Evolutionary conservation across 2,888 invertebrate species (phyloP).

Genomic region (Lasioglossum calceatum): DNA sequence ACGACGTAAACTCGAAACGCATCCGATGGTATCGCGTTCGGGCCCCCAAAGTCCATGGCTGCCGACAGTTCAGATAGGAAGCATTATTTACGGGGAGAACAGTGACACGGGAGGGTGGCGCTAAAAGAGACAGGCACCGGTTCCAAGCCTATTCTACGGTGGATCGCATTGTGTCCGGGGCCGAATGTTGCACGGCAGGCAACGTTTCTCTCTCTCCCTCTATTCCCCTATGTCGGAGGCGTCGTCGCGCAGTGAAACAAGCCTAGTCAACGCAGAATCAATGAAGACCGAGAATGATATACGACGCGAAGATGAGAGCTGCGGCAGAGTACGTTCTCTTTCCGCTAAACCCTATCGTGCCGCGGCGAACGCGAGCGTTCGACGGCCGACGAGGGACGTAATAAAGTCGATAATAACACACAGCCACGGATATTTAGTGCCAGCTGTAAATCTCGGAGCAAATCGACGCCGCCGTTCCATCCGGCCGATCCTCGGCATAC

Average conservation of each 20-base stretch:
- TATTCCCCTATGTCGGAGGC: constrained; percentile 12
- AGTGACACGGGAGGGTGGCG: constrained; percentile 40
- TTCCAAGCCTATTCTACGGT: constrained; percentile 36
- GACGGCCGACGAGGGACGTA: constrained; percentile 76
- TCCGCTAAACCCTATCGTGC: constrained; percentile 78
- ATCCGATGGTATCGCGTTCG: constrained; percentile 51
- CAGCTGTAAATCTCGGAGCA: constrained; percentile 80
- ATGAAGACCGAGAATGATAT: constrained; percentile 78
- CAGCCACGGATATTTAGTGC: constrained; percentile 81
- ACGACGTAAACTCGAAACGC: constrained; percentile 41
- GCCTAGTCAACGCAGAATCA: constrained; percentile 72
- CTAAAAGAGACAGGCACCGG: constrained; percentile 53
- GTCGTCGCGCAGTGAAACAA: constrained; percentile 29
- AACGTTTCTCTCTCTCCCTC: background rate
- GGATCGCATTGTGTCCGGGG: constrained; percentile 55
- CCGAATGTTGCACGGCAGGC: constrained; percentile 40
- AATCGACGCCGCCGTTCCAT: constrained; percentile 79
- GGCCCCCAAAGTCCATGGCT: constrained; percentile 43
- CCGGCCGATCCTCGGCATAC: constrained; percentile 74
- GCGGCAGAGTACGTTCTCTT: constrained; percentile 77
- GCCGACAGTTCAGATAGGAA: constrained; percentile 67
- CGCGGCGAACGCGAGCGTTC: constrained; percentile 52
- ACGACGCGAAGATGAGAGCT: constrained; percentile 75
- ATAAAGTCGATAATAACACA: constrained; percentile 82
- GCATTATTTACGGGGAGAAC: constrained; percentile 55